Base-by-base conservation (phyloP, 2,113 vertebrate genomes). In the Crotophaga sulcirostris region DNA sequence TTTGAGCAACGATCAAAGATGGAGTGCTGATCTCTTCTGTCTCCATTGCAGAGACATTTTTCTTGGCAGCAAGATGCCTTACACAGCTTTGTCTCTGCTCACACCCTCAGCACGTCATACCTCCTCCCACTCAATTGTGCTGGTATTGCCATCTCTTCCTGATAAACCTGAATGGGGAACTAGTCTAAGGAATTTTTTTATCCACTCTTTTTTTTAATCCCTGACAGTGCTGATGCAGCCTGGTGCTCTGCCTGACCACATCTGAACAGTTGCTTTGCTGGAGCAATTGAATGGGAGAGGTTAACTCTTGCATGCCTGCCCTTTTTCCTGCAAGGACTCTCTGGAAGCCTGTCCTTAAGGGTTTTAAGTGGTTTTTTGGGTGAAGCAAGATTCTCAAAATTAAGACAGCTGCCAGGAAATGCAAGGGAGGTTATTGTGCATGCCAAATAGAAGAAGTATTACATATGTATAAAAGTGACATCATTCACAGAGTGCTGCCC, bases 101-200 rank as follows among this genome's bases (percentile, higher is more conserved):
- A 90, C 85, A 7, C 89, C 76, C 91, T 84, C 60, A 70, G 55
- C 55, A 86, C 59, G 24, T 89, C 68, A 25, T 82, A 34, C 68
- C 67, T 93, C 83, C 92, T 96, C 90, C 95, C 70, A 87, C 84
- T 87, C 70, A 26, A 0, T 38, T 86, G 19, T 81, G 79, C 83
- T 51, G 60, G 14, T 36, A 49, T 80, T 82, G 29, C 72, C 67
- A 52, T 63, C 80, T 67, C 68, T 95, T 94, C 96, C 73, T 94
- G 94, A 81, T 92, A 94, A 96, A 96, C 94, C 68, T 92, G 96
- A 89, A 4, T 54, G 56, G 83, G 64, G 33, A 87, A 51, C 76
- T 63, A 59, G 42, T 80, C 55, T 64, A 70, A 81, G 45, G 59
- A 5, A 60, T 75, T 56, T 88, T 83, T 94, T 76, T 85, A 64